Conservation (phyloP, 2,888 invertebrate species). For the Pecten maximus region DNA sequence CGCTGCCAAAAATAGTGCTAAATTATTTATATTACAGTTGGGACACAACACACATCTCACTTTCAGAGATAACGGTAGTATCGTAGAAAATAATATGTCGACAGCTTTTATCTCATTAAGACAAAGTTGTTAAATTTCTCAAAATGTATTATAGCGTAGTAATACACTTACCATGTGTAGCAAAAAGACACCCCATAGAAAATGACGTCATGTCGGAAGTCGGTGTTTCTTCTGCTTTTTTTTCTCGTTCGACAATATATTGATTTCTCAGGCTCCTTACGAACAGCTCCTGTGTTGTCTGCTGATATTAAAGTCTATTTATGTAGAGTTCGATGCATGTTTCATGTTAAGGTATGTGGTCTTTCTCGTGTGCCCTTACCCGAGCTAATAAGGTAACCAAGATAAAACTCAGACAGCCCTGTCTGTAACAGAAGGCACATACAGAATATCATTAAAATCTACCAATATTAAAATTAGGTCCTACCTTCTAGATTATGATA, state of each 20-base stretch:
- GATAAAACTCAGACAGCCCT: no score
- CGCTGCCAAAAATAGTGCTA: constrained; percentile 50
- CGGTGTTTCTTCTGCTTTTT: constrained; percentile 39
- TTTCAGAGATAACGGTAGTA: not conserved
- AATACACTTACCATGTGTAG: constrained; percentile 48
- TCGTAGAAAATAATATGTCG: not conserved
- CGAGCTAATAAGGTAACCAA: no score
- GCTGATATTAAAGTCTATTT: not conserved
- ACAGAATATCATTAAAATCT: no score
- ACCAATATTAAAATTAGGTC: no score
- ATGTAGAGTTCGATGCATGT: constrained; percentile 22
- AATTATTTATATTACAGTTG: no score
- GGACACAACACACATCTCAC: not conserved
- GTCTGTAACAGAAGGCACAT: no score
- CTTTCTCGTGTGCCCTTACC: not conserved
- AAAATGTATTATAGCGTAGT: constrained; percentile 37
- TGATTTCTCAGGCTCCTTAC: not conserved
- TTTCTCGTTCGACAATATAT: constrained; percentile 3
- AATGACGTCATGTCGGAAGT: constrained; percentile 60
- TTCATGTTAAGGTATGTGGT: not conserved
- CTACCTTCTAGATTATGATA: no score
- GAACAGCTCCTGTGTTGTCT: constrained; percentile 4
- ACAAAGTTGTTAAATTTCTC: not conserved
- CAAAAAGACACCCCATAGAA: constrained; percentile 57
- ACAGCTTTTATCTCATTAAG: not conserved